Base-by-base conservation (phyloP, 1,140 invertebrate genomes). In the Heliconius himera region DNA sequence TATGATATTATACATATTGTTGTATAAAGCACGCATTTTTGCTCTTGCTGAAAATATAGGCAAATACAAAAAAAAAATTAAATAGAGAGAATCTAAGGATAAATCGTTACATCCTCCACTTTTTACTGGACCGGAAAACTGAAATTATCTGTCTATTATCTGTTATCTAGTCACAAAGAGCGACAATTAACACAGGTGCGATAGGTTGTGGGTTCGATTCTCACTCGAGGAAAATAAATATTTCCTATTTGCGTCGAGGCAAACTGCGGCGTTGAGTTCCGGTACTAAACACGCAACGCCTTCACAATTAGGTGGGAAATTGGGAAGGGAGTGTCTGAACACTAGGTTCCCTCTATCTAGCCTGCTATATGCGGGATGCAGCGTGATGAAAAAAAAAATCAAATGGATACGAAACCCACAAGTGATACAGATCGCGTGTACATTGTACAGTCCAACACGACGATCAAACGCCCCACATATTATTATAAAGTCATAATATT, bases 401-500 rank as follows among this genome's bases (percentile, higher is more conserved):
- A 46, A 13, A 11, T 16, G 41, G 41, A 11, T 46, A 4, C 13
- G 41, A 46, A 46, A 46, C 41, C 13, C 41, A 16, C 41, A 3
- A 46, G 13, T 36, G 33, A 36, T 36, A 36, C 33, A 36, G 41
- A 46, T 46, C 41, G 4, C 41, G 41, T 46, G 41, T 13, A 18
- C 18, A 20, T 13, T 51, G 49, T 20, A 56, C 8, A 56, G 8
- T 56, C 20, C 0, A 22, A 22, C 54, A 56, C n/a, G 9, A n/a
- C n/a, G n/a, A 16, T 29, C 13, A 66, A 16, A 16, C 4, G 60
- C 26, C 9, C 26, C 13, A 66, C 0, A 66, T 66, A 66, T 66
- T 66, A 66, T 66, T 66, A 46, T 46, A 75, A 75, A 79, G 60
- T 60, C 66, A 76, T 71, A 76, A 49, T 29, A 71, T 54, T 75